Conservation (phyloP, 2,797 vertebrate species). For the Chromis chromis region DNA sequence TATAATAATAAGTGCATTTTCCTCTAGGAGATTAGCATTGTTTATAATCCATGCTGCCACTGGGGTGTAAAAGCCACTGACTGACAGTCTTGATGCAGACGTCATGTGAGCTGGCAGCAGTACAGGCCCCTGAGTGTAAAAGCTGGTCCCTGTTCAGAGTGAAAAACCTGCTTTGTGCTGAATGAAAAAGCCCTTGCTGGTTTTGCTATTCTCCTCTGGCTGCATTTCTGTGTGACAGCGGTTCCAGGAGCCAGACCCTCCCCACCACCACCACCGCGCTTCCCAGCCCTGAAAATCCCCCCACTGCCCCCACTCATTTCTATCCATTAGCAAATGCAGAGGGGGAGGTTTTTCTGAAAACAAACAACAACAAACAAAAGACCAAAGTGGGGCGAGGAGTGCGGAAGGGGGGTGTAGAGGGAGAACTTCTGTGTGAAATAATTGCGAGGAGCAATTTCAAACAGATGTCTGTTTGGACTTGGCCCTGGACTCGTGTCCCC, state of each 20-base stretch:
- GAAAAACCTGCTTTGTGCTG: constrained; percentile 66
- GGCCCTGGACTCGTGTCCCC: constrained; percentile 74
- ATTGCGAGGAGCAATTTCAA: constrained; percentile 81
- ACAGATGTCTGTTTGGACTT: constrained; percentile 82
- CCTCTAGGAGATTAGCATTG: not conserved
- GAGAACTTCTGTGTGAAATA: constrained; percentile 75
- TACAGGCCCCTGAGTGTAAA: constrained; percentile 48
- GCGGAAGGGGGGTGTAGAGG: constrained; percentile 42
- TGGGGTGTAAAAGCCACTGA: constrained; percentile 35
- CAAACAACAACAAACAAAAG: constrained; percentile 81
- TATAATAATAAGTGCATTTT: not conserved
- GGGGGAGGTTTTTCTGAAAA: constrained; percentile 64
- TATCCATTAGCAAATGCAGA: constrained; percentile 65
- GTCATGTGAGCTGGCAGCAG: constrained; percentile 67
- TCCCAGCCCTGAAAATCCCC: constrained; percentile 24
- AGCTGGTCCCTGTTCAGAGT: constrained; percentile 53
- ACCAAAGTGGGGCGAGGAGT: constrained; percentile 64
- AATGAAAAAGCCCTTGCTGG: constrained; percentile 61
- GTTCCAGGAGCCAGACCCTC: constrained; percentile 61
- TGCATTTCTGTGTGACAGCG: constrained; percentile 44
- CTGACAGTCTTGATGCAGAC: constrained; percentile 57
- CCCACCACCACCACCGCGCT: constrained; percentile 14
- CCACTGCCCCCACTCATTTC: constrained; percentile 46
- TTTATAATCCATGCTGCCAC: constrained; percentile 17
- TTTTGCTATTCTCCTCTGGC: constrained; percentile 58